Conservation (phyloP, 2,888 invertebrate species). For the Blastobasis lacticolella region DNA sequence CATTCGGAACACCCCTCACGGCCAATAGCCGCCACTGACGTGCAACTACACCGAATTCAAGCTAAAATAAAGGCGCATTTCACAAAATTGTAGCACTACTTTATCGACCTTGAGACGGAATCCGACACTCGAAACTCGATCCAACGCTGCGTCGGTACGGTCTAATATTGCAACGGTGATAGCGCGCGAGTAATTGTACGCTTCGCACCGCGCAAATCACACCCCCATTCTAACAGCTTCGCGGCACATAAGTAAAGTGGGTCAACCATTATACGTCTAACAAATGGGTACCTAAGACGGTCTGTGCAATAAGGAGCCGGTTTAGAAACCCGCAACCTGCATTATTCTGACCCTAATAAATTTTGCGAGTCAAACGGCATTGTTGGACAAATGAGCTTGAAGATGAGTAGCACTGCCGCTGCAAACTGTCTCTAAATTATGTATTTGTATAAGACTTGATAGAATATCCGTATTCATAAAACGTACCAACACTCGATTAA, state of each 20-base stretch:
- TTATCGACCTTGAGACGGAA: constrained; percentile 3
- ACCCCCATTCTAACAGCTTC: constrained; percentile 41
- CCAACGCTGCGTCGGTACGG: too few species aligned
- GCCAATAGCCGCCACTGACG: constrained; percentile 52
- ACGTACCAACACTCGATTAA: too few species aligned
- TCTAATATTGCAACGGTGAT: constrained; percentile 7
- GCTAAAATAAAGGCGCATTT: constrained; percentile 33
- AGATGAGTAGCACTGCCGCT: constrained; percentile 22
- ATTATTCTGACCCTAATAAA: constrained; percentile 73
- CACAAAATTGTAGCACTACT: constrained; percentile 8
- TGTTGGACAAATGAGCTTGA: constrained; percentile 64
- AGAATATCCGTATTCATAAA: too few species aligned
- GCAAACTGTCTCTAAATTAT: too few species aligned
- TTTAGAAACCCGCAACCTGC: constrained; percentile 66
- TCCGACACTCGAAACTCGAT: not conserved
- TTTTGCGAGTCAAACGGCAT: constrained; percentile 63
- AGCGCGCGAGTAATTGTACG: constrained; percentile 37
- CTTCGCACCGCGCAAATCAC: constrained; percentile 51
- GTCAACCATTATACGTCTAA: constrained; percentile 68
- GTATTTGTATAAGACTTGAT: too few species aligned
- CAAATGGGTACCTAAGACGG: constrained; percentile 53
- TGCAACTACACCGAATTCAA: constrained; percentile 41
- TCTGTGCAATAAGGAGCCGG: constrained; percentile 62
- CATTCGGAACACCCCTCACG: constrained; percentile 64
- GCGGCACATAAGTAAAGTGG: constrained; percentile 59